phyloP scores from a whole-genome alignment of 2,797 vertebrate genomes.

The Hydrolagus colliei region DNA sequence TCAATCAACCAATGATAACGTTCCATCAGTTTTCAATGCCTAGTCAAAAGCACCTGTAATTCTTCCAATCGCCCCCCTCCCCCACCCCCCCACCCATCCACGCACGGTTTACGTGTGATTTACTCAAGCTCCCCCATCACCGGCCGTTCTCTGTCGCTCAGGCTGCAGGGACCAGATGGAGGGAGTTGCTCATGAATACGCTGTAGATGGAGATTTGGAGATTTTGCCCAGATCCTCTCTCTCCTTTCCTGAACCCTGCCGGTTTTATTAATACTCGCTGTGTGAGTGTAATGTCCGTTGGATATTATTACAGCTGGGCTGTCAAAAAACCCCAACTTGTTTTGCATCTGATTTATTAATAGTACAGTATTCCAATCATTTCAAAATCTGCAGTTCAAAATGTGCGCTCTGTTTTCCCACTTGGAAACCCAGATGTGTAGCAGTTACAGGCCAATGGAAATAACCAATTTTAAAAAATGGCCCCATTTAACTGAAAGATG shows the following conservation, averaged over 20 bases:
- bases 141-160: no score
- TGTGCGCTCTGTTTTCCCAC: slow-evolving; percentile 9
- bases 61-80: no score
- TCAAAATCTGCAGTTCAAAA: slow-evolving; percentile 19
- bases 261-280: slow-evolving; percentile 12
- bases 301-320: slow-evolving; percentile 30
- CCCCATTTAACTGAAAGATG: neutral
- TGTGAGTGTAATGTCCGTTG: slow-evolving; percentile 21
- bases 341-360: slow-evolving; percentile 29
- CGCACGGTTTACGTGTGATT: no score
- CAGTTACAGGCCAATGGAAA: slow-evolving; percentile 20
- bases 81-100: no score
- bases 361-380: slow-evolving; percentile 30
- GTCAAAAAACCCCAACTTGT: slow-evolving; percentile 14
- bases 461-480: neutral
- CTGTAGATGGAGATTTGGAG: no score
- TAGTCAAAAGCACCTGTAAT: no score
- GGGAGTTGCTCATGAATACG: no score
- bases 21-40: no score
- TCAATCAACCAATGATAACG: no score
- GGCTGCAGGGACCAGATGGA: no score
- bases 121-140: no score
- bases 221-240: no score
- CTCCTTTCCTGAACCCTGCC: neutral
- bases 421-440: slow-evolving; percentile 17